Evolutionary conservation across 2,888 invertebrate genomes (phyloP), one percentile per base, ranked within the genome.

Genomic region (Eucera pruinosa): DNA sequence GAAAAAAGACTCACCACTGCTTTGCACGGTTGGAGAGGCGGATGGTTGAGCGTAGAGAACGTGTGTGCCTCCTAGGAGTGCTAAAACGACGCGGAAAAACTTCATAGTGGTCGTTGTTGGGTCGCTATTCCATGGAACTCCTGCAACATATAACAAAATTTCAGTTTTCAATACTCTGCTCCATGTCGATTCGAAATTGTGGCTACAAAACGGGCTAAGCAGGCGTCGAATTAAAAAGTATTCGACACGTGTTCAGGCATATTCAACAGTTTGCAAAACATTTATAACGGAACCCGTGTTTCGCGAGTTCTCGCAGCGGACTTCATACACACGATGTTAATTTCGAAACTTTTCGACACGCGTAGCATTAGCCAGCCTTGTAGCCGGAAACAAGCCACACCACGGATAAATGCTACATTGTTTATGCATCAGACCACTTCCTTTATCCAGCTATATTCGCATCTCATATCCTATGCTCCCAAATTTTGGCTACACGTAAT

Each of bases 61-160:
- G 66, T 90, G 91, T 60, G 89, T 88, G 83, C 90, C 86, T 85
- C 91, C 91, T 77, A 92, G 85, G 82, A 92, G 86, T 73, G 88
- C 88, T 86, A 91, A 80, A 76, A 89, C 82, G 64, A 89, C 81
- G 78, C 87, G 88, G 83, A 90, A 86, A 84, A 89, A 84, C 85
- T 85, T 88, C 89, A 89, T 89, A 70, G 83, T 87, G 88, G 82
- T 86, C 90, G 90, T 91, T 70, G 81, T 90, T 81, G 67, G 68
- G 25, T 47, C 27, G 45, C 52, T 84, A 86, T 86, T 85, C 91
- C 92, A 91, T 91, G 85, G 87, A 86, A 78, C 75, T 83, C 77
- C 89, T 90, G 84, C 43, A 90, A 89, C 58, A 80, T 45, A 55
- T 15, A 39, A 58, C 23, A 30, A 52, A 18, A 41, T 20, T 5